These are phyloP conservation scores for Micrasema longulum DNA, from an alignment of 1,140 invertebrate species.

Conservation along the genomic window DNA sequence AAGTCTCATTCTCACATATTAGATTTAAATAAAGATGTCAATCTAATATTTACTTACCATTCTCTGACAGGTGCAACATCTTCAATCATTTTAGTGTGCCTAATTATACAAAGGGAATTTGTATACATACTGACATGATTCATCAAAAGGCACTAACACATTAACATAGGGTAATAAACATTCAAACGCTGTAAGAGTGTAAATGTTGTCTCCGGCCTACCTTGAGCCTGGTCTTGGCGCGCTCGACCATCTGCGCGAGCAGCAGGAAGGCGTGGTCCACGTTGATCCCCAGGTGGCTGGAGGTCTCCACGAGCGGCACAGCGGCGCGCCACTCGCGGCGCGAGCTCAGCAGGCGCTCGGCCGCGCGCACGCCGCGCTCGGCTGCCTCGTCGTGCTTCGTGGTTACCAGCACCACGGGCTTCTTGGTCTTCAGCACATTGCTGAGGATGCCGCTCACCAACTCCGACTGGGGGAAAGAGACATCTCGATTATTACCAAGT, in stretches of 20 bases:
- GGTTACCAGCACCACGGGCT: conserved; percentile 94
- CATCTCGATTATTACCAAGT: too few species aligned
- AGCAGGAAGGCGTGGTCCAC: conserved; percentile 94
- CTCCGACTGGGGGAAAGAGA: conserved; percentile 68
- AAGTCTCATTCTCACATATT: too few species aligned
- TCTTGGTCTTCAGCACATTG: conserved; percentile 91
- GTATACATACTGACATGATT: too few species aligned
- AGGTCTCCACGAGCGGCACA: conserved; percentile 93
- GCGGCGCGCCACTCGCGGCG: conserved; percentile 92
- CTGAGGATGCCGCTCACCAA: conserved; percentile 84
- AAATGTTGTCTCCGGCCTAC: conserved; percentile 56
- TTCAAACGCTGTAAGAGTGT: too few species aligned
- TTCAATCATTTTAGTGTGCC: too few species aligned
- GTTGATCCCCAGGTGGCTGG: conserved; percentile 96
- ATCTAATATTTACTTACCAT: too few species aligned
- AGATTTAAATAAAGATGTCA: too few species aligned
- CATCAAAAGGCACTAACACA: too few species aligned
- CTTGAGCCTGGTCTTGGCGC: conserved; percentile 71
- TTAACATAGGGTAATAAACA: too few species aligned
- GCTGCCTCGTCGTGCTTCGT: conserved; percentile 97
- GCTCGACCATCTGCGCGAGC: conserved; percentile 92
- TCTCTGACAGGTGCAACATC: too few species aligned
- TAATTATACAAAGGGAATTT: too few species aligned
- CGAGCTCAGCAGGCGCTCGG: conserved; percentile 83
- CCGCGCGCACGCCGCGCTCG: conserved; percentile 89